Conservation (phyloP, 2,113 vertebrate species). For the Actenoides hombroni region DNA sequence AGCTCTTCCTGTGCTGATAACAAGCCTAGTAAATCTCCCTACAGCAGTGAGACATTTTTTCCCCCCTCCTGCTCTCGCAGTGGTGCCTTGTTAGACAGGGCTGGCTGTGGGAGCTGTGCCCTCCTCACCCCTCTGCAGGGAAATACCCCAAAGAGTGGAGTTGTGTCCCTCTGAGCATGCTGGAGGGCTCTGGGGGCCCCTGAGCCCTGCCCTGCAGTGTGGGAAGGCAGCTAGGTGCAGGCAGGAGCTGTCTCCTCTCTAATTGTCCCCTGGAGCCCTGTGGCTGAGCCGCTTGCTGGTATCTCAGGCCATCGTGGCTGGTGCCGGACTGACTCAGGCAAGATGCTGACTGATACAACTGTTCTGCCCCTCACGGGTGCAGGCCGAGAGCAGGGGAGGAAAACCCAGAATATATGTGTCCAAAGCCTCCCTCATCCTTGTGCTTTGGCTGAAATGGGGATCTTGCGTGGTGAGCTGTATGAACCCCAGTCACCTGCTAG, state of each 20-base stretch:
- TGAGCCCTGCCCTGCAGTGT: background rate
- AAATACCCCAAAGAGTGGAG: background rate
- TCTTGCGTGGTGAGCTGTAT: background rate
- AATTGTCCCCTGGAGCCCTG: background rate
- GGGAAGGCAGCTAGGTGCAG: background rate
- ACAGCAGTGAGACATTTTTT: background rate
- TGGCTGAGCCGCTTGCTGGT: background rate
- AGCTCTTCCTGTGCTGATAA: slow-evolving; percentile 61
- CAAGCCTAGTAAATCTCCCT: background rate
- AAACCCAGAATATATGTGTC: background rate
- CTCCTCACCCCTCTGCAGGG: background rate
- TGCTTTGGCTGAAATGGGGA: background rate
- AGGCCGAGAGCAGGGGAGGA: background rate
- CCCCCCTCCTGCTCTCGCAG: background rate
- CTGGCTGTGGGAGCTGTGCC: background rate
- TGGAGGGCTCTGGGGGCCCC: background rate
- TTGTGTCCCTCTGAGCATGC: background rate
- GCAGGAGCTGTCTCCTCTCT: slow-evolving; percentile 31
- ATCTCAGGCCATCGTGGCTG: background rate
- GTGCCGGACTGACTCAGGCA: background rate
- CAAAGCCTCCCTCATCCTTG: background rate
- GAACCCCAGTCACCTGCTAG: background rate
- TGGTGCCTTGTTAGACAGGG: rapidly evolving
- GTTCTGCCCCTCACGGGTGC: rapidly evolving
- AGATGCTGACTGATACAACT: slow-evolving; percentile 22